These are phyloP conservation scores for Rhea pennata DNA, from an alignment of 2,113 vertebrate genomes.

Conservation along the genomic window DNA sequence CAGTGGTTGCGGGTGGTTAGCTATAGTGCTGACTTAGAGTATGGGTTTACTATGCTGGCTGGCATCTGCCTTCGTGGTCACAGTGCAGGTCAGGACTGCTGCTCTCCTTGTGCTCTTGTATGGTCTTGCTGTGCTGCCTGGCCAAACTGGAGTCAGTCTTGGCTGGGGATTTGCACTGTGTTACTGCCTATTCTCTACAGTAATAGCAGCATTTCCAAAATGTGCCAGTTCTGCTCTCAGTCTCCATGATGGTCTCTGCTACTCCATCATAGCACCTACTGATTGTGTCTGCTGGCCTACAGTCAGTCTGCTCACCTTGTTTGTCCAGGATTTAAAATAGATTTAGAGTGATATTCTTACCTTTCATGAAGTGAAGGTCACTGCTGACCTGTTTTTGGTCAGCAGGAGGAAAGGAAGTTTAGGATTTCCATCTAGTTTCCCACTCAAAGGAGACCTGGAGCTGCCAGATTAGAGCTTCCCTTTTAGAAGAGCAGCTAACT, in stretches of 20 bases:
- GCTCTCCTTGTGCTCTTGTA: neutral
- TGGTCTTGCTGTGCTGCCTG: neutral
- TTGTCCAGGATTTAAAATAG: neutral
- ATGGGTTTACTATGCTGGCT: neutral
- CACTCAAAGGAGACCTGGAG: rapidly evolving
- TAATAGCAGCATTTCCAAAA: neutral
- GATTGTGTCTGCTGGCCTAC: neutral
- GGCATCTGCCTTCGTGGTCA: neutral
- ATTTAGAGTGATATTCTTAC: neutral
- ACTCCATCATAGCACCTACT: too few relatives aligned
- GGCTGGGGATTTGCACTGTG: rapidly evolving
- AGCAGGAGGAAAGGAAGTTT: neutral
- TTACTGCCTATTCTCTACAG: neutral
- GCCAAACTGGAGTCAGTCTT: neutral
- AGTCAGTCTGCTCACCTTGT: neutral
- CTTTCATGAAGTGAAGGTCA: neutral
- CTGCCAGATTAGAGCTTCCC: neutral
- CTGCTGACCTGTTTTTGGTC: neutral
- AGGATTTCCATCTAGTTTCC: neutral
- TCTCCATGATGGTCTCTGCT: neutral
- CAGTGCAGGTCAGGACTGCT: neutral
- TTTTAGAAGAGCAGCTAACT: neutral
- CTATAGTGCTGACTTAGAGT: neutral
- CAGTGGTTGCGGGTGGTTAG: neutral
- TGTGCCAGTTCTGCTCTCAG: neutral